These are phyloP conservation scores for Neostethus bicornis DNA, from an alignment of 2,797 vertebrate genomes.

Conservation along the genomic window DNA sequence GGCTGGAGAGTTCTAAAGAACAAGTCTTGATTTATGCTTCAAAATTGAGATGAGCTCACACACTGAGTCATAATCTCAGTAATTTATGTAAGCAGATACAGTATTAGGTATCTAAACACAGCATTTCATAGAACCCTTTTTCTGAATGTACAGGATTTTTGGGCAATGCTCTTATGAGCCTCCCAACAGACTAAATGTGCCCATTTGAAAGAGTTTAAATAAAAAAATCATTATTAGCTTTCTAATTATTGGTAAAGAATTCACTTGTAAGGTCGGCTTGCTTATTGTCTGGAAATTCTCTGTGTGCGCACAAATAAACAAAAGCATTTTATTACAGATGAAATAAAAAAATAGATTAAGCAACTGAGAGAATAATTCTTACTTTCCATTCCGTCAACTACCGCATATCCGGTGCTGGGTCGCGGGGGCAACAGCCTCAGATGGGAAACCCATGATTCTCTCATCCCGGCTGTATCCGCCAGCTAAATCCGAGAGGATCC, in stretches of 20 bases:
- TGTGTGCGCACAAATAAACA: background rate
- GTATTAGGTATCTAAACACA: conserved; percentile 18
- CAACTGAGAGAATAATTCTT: too few species aligned
- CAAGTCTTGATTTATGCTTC: conserved; percentile 5
- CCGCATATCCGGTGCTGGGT: too few species aligned
- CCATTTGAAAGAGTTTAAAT: conserved; percentile 26
- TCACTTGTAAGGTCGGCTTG: conserved; percentile 21
- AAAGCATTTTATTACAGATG: background rate
- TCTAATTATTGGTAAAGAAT: conserved; percentile 13
- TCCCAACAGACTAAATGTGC: conserved; percentile 17
- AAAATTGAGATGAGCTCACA: conserved; percentile 40
- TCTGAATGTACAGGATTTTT: background rate
- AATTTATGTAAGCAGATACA: conserved; percentile 34
- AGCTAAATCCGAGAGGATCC: too few species aligned
- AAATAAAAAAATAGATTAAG: too few species aligned
- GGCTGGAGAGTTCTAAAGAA: conserved; percentile 17
- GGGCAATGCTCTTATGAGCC: too few species aligned
- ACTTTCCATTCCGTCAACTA: too few species aligned
- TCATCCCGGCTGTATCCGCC: too few species aligned
- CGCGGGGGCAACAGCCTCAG: too few species aligned
- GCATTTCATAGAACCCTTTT: conserved; percentile 22
- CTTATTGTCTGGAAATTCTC: background rate
- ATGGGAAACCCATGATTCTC: too few species aligned
- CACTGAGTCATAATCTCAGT: conserved; percentile 31
- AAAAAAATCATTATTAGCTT: conserved; percentile 16